A percentile compares a stretch with the other conserved stretches of the same genome.
Evolutionary conservation across 2,797 vertebrate species (phyloP).

Genomic region (Varecia variegata): DNA sequence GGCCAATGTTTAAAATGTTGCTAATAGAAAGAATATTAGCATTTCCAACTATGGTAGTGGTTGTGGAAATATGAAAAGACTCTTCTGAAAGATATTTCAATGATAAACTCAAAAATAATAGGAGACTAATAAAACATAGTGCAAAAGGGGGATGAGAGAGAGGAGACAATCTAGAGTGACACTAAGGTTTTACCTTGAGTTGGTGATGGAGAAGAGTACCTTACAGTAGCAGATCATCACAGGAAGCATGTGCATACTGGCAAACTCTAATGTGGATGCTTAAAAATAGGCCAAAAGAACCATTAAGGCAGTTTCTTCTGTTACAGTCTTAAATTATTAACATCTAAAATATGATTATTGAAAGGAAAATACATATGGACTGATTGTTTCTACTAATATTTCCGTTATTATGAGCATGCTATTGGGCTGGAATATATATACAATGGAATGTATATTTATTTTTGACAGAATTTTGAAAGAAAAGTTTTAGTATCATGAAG

Average conservation of each 20-base stretch:
- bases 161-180: background rate
- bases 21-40: background rate
- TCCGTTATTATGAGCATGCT: background rate
- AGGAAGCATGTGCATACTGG: background rate
- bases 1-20: background rate
- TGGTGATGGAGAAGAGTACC: background rate
- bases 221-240: background rate
- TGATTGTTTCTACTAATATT: background rate
- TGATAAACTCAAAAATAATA: background rate
- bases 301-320: background rate
- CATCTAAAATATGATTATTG: background rate
- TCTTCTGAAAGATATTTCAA: background rate
- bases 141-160: background rate
- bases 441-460: background rate
- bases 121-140: background rate
- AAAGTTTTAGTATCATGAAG: background rate
- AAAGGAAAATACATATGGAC: background rate
- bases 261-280: background rate
- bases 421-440: background rate
- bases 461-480: background rate
- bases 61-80: background rate
- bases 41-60: background rate
- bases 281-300: background rate
- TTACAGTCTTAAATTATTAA: background rate
- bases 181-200: background rate